These are phyloP conservation scores for Zenarchopterus dispar DNA, from an alignment of 2,797 vertebrate species.

Conservation along the genomic window DNA sequence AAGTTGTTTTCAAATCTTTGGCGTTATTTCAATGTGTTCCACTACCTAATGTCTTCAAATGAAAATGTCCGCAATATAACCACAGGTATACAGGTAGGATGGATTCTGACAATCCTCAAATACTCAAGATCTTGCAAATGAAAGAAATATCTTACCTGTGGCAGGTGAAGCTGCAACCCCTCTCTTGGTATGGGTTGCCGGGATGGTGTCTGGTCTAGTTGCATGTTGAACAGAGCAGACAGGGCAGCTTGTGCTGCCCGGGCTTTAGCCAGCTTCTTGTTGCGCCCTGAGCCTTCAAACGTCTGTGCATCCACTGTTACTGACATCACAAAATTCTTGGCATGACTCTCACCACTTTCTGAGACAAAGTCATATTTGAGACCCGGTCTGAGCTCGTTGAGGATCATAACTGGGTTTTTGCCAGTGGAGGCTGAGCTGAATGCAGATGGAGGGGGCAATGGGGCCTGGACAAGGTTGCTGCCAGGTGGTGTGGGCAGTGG, in stretches of 20 bases:
- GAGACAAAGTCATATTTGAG: slow-evolving; percentile 98
- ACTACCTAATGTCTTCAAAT: slow-evolving; percentile 11
- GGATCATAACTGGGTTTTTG: slow-evolving; percentile 98
- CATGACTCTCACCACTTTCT: slow-evolving; percentile 96
- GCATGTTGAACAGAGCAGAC: slow-evolving; percentile 95
- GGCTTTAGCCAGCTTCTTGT: slow-evolving; percentile 98
- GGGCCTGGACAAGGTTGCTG: slow-evolving; percentile 86
- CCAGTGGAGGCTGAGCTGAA: slow-evolving; percentile 89
- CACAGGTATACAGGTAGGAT: not conserved
- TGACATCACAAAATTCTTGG: slow-evolving; percentile 98
- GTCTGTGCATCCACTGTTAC: slow-evolving; percentile 94
- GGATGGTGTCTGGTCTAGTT: slow-evolving; percentile 95
- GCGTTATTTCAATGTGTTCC: no score
- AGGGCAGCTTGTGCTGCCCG: slow-evolving; percentile 95
- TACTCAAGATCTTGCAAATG: not conserved
- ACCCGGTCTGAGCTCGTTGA: slow-evolving; percentile 95
- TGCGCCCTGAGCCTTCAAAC: slow-evolving; percentile 95
- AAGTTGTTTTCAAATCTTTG: no score
- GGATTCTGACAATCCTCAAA: not conserved
- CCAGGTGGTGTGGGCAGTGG: slow-evolving; percentile 81
- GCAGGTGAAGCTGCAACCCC: slow-evolving; percentile 94
- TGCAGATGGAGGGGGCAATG: slow-evolving; percentile 83
- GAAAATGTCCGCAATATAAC: not conserved
- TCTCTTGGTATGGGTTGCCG: slow-evolving; percentile 96
- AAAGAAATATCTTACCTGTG: slow-evolving; percentile 86